Evolutionary conservation across 2,113 vertebrate species (phyloP).

Genomic region (Excalfactoria chinensis): DNA sequence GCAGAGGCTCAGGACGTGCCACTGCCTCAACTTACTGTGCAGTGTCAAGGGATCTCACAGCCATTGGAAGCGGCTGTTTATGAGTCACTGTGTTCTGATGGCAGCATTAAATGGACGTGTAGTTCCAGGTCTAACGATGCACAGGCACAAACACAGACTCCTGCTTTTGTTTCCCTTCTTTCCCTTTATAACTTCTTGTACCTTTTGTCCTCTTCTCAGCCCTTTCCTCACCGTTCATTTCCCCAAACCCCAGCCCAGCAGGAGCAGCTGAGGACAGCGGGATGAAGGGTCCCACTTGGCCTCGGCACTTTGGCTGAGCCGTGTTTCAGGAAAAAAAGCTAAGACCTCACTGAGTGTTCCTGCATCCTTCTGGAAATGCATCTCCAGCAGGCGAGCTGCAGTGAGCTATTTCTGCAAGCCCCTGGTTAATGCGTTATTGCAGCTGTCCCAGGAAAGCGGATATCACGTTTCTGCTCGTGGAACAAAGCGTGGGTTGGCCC

Average conservation of each 20-base stretch:
- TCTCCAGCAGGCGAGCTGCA: neutral
- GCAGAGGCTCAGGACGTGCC: neutral
- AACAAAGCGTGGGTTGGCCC: constrained; percentile 26
- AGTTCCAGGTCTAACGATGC: neutral
- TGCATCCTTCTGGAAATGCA: neutral
- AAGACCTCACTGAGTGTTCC: neutral
- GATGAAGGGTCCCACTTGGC: neutral
- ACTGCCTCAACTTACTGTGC: neutral
- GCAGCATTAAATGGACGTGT: neutral
- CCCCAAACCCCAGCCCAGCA: neutral
- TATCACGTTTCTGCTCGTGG: constrained; percentile 33
- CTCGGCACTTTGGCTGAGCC: neutral
- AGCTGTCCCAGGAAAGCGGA: constrained; percentile 10
- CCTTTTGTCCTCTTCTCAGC: neutral
- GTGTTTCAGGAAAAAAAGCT: neutral
- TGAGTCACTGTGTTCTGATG: neutral
- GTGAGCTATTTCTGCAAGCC: neutral
- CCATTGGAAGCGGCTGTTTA: neutral
- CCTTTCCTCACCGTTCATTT: fast-evolving
- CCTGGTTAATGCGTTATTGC: neutral
- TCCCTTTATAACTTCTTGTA: neutral
- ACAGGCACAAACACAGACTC: neutral
- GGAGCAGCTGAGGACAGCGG: neutral
- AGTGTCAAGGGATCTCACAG: neutral
- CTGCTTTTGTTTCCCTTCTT: neutral